Percentiles rank a stretch among this genome's conserved stretches.
Evolutionary conservation across 2,113 vertebrate species (phyloP).

Genomic region (Urocynchramus pylzowi): DNA sequence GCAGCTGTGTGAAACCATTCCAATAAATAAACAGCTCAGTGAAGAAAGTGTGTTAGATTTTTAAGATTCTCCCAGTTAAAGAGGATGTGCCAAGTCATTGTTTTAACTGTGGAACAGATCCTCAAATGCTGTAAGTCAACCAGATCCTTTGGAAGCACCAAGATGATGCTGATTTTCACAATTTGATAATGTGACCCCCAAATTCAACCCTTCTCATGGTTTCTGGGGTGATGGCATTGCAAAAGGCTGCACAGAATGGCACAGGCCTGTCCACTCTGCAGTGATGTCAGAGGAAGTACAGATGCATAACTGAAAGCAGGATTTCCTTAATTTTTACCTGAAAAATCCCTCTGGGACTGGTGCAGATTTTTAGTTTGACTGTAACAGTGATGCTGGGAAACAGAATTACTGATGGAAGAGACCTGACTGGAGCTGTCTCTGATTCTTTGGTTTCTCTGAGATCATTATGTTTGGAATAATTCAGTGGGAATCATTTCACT

Average conservation of each 20-base stretch:
- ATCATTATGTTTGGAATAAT: neutral
- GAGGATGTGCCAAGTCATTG: neutral
- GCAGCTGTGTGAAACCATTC: conserved; percentile 26
- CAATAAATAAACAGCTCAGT: conserved; percentile 4
- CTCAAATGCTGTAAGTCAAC: neutral
- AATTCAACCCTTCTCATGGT: neutral
- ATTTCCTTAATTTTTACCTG: neutral
- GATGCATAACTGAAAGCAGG: neutral
- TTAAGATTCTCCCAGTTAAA: conserved; percentile 2
- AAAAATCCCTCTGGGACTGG: neutral
- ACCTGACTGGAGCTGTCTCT: neutral
- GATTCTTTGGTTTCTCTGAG: neutral
- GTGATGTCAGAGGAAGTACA: neutral
- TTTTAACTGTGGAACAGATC: neutral
- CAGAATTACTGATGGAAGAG: neutral
- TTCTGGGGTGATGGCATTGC: neutral
- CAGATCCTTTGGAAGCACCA: neutral
- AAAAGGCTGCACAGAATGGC: neutral
- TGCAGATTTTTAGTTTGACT: neutral
- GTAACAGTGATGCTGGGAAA: neutral
- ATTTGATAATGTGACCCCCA: neutral
- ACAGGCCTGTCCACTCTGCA: neutral
- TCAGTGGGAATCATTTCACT: neutral
- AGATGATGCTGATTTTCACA: neutral
- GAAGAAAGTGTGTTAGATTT: conserved; percentile 9